A percentile compares a stretch with the other conserved stretches of the same genome.
Conservation (phyloP, 2,888 invertebrate species). For the Apoda limacodes region DNA sequence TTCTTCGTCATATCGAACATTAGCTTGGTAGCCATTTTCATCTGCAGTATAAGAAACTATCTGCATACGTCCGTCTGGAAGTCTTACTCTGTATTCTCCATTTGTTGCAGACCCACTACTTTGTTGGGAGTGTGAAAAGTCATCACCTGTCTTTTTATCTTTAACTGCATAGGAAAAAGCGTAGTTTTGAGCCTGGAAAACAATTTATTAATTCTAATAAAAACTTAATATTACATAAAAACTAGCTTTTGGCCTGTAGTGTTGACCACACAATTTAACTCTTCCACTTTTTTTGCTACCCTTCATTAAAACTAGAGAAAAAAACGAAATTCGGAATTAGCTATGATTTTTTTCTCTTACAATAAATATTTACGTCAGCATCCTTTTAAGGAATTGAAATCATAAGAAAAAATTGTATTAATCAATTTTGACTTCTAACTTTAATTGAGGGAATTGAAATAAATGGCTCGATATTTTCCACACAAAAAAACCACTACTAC, state of each 20-base stretch:
- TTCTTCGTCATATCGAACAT: conserved; percentile 70
- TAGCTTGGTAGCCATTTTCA: conserved; percentile 75
- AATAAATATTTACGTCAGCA: too few species aligned
- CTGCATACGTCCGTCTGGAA: conserved; percentile 75
- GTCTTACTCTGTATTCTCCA: conserved; percentile 75
- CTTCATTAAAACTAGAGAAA: background rate
- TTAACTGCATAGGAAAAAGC: conserved; percentile 75
- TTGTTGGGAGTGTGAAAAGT: conserved; percentile 75
- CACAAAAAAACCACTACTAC: too few species aligned
- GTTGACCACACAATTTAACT: too few species aligned
- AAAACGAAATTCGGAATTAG: too few species aligned
- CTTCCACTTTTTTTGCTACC: too few species aligned
- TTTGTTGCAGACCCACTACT: conserved; percentile 73
- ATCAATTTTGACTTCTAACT: too few species aligned
- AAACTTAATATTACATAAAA: conserved; percentile 1
- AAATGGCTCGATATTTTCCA: too few species aligned
- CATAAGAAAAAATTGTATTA: too few species aligned
- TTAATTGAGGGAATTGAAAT: too few species aligned
- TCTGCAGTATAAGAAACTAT: conserved; percentile 76
- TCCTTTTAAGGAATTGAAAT: too few species aligned
- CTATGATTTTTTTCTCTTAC: too few species aligned
- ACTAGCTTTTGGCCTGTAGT: conserved; percentile 8
- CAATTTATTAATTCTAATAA: conserved; percentile 3
- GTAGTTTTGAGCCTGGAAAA: conserved; percentile 64
- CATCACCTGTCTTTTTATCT: conserved; percentile 73